Evolutionary conservation across 2,888 invertebrate species (phyloP).

Genomic region (Muscina levida): DNA sequence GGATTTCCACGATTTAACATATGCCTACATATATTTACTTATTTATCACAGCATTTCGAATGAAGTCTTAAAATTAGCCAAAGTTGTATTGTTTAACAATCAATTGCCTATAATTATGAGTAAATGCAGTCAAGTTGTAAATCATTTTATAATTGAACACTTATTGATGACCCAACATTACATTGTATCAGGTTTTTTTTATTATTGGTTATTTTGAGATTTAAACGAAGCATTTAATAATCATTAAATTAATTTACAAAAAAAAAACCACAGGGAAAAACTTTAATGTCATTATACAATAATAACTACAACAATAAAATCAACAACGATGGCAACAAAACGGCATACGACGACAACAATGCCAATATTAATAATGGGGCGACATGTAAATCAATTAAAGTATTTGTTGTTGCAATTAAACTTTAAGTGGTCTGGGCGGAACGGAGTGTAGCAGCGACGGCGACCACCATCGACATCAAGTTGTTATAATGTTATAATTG

Average conservation of each 20-base stretch:
- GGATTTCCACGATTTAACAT: too few relatives aligned
- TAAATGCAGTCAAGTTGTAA: slow-evolving; percentile 24
- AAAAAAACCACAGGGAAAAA: too few relatives aligned
- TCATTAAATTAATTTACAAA: slow-evolving; percentile 63
- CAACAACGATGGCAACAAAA: slow-evolving; percentile 24
- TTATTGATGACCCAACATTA: slow-evolving; percentile 60
- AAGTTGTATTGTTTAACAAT: too few relatives aligned
- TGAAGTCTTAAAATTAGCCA: too few relatives aligned
- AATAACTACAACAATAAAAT: slow-evolving; percentile 30
- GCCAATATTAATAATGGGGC: slow-evolving; percentile 21
- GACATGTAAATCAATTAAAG: slow-evolving; percentile 35
- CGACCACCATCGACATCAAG: not conserved
- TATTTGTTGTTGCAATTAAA: slow-evolving; percentile 31
- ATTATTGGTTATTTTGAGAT: slow-evolving; percentile 50
- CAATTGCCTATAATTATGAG: too few relatives aligned
- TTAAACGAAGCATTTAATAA: slow-evolving; percentile 62
- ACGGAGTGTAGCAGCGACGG: not conserved
- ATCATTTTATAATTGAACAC: slow-evolving; percentile 60
- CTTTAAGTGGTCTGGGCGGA: not conserved
- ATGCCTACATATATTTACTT: too few relatives aligned
- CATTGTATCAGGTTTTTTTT: too few relatives aligned
- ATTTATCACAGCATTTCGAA: too few relatives aligned
- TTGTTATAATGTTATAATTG: too few relatives aligned
- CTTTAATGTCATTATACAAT: slow-evolving; percentile 52
- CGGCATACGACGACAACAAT: not conserved